phyloP scores from a whole-genome alignment of 2,797 vertebrate genomes.

The Parauchenoglanis punctatus region DNA sequence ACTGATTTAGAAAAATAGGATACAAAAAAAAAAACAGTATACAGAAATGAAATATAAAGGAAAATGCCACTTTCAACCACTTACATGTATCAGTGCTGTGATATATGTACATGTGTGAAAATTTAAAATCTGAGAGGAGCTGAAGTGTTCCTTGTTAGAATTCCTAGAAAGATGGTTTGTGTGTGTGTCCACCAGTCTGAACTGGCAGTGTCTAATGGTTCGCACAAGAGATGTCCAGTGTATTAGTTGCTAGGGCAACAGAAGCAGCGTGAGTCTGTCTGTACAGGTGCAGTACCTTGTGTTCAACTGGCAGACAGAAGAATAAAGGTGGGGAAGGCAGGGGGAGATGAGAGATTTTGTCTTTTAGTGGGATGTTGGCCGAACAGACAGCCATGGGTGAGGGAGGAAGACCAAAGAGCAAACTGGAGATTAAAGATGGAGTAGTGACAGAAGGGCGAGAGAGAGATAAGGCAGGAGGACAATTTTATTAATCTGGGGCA shows the following conservation, averaged over 20 bases:
- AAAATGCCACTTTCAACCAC: background rate
- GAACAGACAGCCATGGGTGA: slow-evolving; percentile 23
- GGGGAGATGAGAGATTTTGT: background rate
- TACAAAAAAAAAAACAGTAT: background rate
- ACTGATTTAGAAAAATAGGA: background rate
- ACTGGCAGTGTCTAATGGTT: slow-evolving; percentile 72
- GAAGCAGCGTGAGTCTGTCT: slow-evolving; percentile 69
- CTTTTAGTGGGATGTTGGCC: background rate
- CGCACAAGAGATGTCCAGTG: slow-evolving; percentile 72
- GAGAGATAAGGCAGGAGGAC: background rate
- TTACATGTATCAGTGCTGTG: background rate
- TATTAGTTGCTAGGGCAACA: slow-evolving; percentile 79
- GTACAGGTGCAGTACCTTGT: slow-evolving; percentile 77
- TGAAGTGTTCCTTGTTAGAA: slow-evolving; percentile 56
- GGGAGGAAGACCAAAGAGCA: background rate
- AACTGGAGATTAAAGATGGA: slow-evolving; percentile 21
- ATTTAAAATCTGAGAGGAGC: background rate
- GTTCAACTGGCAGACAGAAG: slow-evolving; percentile 67
- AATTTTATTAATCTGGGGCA: background rate
- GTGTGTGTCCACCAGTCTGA: slow-evolving; percentile 45
- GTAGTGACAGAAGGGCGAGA: background rate
- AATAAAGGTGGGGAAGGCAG: slow-evolving; percentile 12
- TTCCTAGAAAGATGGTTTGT: slow-evolving; percentile 63
- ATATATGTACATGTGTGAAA: background rate
- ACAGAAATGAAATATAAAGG: background rate